Evolutionary conservation across 2,113 vertebrate species (phyloP).

Genomic region (Periophthalmodon schlosseri): DNA sequence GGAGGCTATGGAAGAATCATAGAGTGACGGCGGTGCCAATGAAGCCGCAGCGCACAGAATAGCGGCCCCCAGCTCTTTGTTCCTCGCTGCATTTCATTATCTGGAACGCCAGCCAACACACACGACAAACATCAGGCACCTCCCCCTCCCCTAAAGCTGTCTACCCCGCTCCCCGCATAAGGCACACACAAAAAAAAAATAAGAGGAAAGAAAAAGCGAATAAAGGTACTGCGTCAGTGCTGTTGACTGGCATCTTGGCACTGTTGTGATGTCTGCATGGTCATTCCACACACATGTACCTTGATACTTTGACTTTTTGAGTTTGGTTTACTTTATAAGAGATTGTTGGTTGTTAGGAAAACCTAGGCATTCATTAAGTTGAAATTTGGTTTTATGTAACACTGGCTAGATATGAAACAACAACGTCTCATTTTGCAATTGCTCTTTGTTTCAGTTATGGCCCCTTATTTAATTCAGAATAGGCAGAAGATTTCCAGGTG

Average conservation of each 20-base stretch:
- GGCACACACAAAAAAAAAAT: slow-evolving; percentile 44
- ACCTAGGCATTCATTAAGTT: neutral
- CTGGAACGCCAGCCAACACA: slow-evolving; percentile 75
- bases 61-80: slow-evolving; percentile 79
- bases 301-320: slow-evolving; percentile 13
- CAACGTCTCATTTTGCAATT: neutral
- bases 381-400: neutral
- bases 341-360: neutral
- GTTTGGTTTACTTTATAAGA: slow-evolving; percentile 20
- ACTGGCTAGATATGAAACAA: neutral
- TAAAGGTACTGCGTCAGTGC: slow-evolving; percentile 72
- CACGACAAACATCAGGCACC: slow-evolving; percentile 64
- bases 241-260: slow-evolving; percentile 64
- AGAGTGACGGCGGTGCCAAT: slow-evolving; percentile 75
- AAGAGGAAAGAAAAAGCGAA: slow-evolving; percentile 61
- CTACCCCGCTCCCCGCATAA: slow-evolving; percentile 65
- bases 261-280: slow-evolving; percentile 64
- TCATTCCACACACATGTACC: slow-evolving; percentile 50
- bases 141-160: slow-evolving; percentile 74
- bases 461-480: neutral
- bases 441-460: neutral
- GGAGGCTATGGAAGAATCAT: slow-evolving; percentile 73
- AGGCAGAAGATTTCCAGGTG: neutral
- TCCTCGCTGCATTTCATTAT: slow-evolving; percentile 80
- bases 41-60: slow-evolving; percentile 76